Percentiles rank a stretch among this genome's conserved stretches.
Evolutionary conservation across 2,113 vertebrate species (phyloP).

Genomic region (Xiphophorus couchianus): DNA sequence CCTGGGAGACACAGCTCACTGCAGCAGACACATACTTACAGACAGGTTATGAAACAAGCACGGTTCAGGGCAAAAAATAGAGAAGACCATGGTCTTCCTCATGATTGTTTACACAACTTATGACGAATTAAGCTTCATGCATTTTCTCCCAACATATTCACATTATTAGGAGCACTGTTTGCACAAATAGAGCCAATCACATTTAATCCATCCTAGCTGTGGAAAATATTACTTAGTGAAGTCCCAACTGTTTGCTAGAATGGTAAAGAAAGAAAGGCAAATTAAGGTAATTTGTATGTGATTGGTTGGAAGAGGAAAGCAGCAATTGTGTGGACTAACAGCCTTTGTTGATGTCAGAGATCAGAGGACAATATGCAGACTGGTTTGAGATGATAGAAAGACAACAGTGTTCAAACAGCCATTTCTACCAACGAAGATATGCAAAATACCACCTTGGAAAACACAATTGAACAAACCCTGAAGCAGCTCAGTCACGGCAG

Average conservation of each 20-base stretch:
- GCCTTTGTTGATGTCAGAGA: background rate
- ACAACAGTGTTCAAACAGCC: background rate
- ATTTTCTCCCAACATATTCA: background rate
- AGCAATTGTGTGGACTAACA: background rate
- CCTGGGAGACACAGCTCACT: slow-evolving; percentile 62
- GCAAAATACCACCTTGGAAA: background rate
- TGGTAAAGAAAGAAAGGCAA: background rate
- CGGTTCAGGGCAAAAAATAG: slow-evolving; percentile 3
- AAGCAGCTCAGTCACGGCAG: no score
- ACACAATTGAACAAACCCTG: background rate
- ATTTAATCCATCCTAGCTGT: background rate
- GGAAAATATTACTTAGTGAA: background rate
- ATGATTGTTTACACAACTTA: background rate
- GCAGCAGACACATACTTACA: slow-evolving; percentile 56
- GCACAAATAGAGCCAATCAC: background rate
- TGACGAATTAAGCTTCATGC: no score
- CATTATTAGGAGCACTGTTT: background rate
- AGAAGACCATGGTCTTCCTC: background rate
- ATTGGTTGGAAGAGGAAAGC: background rate
- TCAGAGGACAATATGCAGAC: background rate
- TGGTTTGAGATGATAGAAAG: background rate
- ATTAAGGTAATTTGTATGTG: background rate
- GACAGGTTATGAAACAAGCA: slow-evolving; percentile 13
- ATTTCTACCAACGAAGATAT: background rate
- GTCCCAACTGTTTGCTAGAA: background rate